phyloP scores from a whole-genome alignment of 2,113 vertebrate species.

The Sapayoa aenigma region DNA sequence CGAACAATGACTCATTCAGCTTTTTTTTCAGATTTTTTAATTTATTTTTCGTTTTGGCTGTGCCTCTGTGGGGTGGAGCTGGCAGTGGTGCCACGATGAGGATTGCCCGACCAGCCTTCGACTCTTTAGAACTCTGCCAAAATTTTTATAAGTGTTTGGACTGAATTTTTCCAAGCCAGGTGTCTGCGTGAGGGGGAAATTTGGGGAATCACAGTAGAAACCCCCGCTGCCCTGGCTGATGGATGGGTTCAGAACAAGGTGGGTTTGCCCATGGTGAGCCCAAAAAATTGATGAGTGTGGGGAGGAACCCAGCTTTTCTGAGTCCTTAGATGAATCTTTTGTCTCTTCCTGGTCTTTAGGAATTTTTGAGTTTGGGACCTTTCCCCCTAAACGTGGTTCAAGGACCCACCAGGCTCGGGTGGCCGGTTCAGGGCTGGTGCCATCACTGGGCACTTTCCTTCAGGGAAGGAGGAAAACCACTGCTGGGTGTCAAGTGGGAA shows the following conservation, averaged over 20 bases:
- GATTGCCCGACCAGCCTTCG: neutral
- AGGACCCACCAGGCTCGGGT: fast-evolving
- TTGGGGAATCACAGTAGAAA: neutral
- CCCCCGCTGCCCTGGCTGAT: neutral
- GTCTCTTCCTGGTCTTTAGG: neutral
- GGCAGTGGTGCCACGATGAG: fast-evolving
- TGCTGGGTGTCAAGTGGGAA: fast-evolving
- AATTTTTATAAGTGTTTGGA: neutral
- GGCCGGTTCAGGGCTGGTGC: fast-evolving
- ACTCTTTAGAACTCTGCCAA: neutral
- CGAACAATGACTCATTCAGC: constrained; percentile 1
- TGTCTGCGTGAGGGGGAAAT: neutral
- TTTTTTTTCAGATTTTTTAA: neutral
- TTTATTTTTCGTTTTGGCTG: neutral
- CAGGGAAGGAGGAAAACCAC: neutral
- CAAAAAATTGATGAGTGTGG: neutral
- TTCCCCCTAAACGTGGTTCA: neutral
- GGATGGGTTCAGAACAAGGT: neutral
- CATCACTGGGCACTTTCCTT: fast-evolving
- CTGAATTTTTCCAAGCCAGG: neutral
- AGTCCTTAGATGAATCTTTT: neutral
- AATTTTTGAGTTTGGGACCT: neutral
- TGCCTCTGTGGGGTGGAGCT: neutral
- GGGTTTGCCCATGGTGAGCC: neutral
- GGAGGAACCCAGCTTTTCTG: fast-evolving